phyloP scores from a whole-genome alignment of 2,888 invertebrate species.

The Caenorhabditis becei region DNA sequence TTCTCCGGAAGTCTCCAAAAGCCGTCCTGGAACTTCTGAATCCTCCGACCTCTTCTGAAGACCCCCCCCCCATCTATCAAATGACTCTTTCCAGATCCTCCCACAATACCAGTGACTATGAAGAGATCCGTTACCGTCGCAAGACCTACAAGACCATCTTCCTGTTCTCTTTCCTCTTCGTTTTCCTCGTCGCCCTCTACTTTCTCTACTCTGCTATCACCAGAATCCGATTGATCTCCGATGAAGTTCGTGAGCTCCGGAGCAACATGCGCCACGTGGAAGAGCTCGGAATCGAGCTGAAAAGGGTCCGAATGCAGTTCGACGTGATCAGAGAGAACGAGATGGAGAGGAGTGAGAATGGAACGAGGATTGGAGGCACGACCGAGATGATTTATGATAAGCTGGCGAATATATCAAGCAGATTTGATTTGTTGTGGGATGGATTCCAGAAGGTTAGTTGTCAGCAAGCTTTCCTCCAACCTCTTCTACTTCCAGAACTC shows the following conservation, averaged over 20 bases:
- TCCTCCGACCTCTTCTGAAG: neutral
- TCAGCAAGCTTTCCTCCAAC: neutral
- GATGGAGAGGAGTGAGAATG: constrained; percentile 19
- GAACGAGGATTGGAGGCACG: constrained; percentile 27
- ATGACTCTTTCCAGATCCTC: constrained; percentile 18
- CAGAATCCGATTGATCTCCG: constrained; percentile 35
- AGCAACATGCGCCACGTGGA: constrained; percentile 29
- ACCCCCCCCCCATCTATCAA: too few species aligned
- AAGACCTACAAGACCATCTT: constrained; percentile 56
- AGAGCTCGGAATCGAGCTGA: constrained; percentile 38
- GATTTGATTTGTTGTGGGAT: constrained; percentile 44
- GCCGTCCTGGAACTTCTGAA: too few species aligned
- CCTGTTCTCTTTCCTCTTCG: constrained; percentile 36
- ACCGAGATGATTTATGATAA: constrained; percentile 59
- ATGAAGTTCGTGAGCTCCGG: constrained; percentile 40
- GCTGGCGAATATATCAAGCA: constrained; percentile 46
- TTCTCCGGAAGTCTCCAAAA: too few species aligned
- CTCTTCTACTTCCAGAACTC: constrained; percentile 47
- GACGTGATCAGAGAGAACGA: constrained; percentile 41
- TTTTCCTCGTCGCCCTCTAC: constrained; percentile 49
- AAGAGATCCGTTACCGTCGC: constrained; percentile 54
- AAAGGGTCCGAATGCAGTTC: constrained; percentile 49
- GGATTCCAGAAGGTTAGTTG: constrained; percentile 35
- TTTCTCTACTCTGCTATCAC: constrained; percentile 52
- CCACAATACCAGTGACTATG: constrained; percentile 27